Evolutionary conservation across 1,140 invertebrate species (phyloP), one percentile per base, ranked within the genome.

Genomic region (Ooceraea biroi): DNA sequence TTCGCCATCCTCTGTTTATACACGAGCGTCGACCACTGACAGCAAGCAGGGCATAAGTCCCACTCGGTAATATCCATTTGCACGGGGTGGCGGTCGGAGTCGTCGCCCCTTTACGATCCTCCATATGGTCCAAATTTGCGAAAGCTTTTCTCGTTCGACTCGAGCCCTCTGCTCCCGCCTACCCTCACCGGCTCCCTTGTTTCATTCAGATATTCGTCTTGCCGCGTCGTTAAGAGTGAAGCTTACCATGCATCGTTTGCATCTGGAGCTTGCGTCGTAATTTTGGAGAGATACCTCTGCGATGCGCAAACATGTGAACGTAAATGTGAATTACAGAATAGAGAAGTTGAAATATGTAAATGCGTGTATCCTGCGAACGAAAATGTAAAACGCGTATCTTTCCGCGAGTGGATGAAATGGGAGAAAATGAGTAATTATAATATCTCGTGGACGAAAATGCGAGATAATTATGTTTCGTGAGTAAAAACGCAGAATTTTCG

Each of bases 41-140:
- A 69, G 63, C 61, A 30, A 74, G 52, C 57, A 78, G 46, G 74
- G 58, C 69, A 84, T 73, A 86, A 88, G 88, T 86, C 72, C 66
- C 68, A 71, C 55, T 60, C 27, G 61, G 86, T 82, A 84, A 88
- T 89, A 88, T 84, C 87, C 84, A 88, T 89, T 85, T 83, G 58
- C 57, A n/a, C 61, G 72, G 55, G 30, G 44, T 17, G 60, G 57
- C 76, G 68, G 50, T 55, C 52, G 58, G 52, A 86, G 71, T 83
- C 84, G 71, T 52, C 69, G 60, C 36, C 63, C 63, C 58, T 89
- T 88, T 66, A 71, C 84, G 61, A 60, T 82, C 25, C 19, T 76
- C 78, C 74, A 71, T 72, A 76, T 73, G 84, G 60, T 80, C 63
- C 52, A 61, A 78, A 60, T 85, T 87, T 82, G 41, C 76, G 50